These are phyloP conservation scores for Sebastes cheni DNA, from an alignment of 2,797 vertebrate species.

Conservation along the genomic window DNA sequence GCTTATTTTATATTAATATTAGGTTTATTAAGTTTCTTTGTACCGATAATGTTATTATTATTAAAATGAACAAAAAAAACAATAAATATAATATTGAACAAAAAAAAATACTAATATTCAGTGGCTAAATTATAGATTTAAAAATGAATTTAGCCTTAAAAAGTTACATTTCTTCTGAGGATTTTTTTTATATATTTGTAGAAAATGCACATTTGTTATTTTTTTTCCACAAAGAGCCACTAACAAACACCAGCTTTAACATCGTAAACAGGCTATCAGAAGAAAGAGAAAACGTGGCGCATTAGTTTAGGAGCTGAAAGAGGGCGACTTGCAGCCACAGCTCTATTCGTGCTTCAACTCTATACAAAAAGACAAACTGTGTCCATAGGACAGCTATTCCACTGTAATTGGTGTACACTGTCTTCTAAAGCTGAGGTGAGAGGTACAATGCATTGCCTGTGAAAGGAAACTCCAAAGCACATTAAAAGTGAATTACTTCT, in stretches of 20 bases:
- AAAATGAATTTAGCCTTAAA: neutral
- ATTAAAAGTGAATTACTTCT: conserved; percentile 88
- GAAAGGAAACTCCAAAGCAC: conserved; percentile 86
- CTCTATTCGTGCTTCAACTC: conserved; percentile 43
- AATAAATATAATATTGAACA: too few species aligned
- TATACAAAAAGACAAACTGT: conserved; percentile 69
- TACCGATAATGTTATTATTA: too few species aligned
- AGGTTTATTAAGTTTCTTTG: too few species aligned
- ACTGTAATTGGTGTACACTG: conserved; percentile 85
- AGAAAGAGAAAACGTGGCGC: conserved; percentile 25
- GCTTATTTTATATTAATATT: too few species aligned
- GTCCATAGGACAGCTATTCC: conserved; percentile 78
- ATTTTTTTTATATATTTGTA: neutral
- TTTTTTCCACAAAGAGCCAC: conserved; percentile 16
- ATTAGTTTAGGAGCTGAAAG: conserved; percentile 44
- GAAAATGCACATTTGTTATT: conserved; percentile 6
- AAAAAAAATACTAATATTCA: neutral
- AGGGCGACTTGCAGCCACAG: conserved; percentile 41
- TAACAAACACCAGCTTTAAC: conserved; percentile 23
- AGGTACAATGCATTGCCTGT: conserved; percentile 80
- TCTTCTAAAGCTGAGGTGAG: conserved; percentile 83
- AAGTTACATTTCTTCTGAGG: too few species aligned
- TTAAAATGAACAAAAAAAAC: too few species aligned
- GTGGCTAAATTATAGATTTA: neutral
- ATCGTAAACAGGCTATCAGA: conserved; percentile 31